Evolutionary conservation across 2,888 invertebrate genomes (phyloP), one percentile per base, ranked within the genome.

Genomic region (Chrysolina oricalcia): DNA sequence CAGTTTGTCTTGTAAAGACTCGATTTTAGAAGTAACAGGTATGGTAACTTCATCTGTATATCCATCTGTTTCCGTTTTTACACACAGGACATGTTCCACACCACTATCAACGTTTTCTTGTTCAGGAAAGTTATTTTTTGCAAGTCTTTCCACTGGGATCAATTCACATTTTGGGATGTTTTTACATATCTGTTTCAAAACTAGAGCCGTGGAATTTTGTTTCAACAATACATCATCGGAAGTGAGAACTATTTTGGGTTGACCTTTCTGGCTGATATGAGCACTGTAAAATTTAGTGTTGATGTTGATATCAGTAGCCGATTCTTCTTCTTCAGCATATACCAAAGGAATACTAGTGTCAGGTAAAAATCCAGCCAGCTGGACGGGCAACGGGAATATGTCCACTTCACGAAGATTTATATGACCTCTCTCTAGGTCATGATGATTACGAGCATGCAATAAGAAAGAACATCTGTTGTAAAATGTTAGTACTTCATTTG

Each of bases 401-500:
- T 85, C 84, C 17, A 89, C 75, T 72, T 84, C 78, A 15, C 82
- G 80, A 17, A 88, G 78, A 80, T 87, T 82, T 13, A 89, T 83
- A 46, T 82, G 74, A 13, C 88, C 87, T 65, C 83, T 78, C 13
- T 80, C 71, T 13, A 83, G 53, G n/a, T 72, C 80, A 76, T 81
- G 88, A 78, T 89, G 89, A 48, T 82, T 82, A 19, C 88, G 81
- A n/a, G 85, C 81, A 73, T 89, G 89, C 17, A 88, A 76, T 19
- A 88, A 78, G 53, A 88, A 84, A 0, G 88, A 79, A 75, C 89
- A 89, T 43, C 88, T 85, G 73, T 89, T 89, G 81, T 87, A 88
- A 78, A 87, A 89, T 9, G 79, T 83, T 11, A 84, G 74, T 1
- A 73, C 76, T 43, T 79, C 67, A 53, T 78, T 73, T 2, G 77